Percentiles rank a stretch among this genome's conserved stretches.
Evolutionary conservation across 37 sponge, comb jelly and placozoan species (phyloP).

Genomic region (Chondrilla cf. caribensis): DNA sequence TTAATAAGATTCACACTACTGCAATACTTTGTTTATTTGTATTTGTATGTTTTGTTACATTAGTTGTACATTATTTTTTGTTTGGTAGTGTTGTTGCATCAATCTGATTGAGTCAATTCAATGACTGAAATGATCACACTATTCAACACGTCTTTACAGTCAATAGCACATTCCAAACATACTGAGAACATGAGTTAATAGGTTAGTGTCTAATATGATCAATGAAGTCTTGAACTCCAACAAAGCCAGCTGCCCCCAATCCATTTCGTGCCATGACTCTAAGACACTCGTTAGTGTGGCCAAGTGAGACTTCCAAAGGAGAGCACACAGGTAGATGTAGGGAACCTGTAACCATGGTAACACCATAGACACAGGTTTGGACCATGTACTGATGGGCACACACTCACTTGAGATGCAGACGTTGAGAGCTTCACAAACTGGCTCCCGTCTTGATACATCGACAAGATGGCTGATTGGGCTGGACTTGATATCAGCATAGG

Average conservation of each 20-base stretch:
- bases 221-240: conserved; percentile 70
- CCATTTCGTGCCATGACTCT: conserved; percentile 60
- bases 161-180: too few species aligned
- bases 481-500: conserved; percentile 83
- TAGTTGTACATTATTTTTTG: too few species aligned
- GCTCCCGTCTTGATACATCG: conserved; percentile 77
- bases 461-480: conserved; percentile 87
- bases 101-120: too few species aligned
- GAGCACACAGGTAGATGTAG: conserved; percentile 73
- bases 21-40: too few species aligned
- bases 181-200: neutral
- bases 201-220: conserved; percentile 2
- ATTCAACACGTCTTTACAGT: too few species aligned
- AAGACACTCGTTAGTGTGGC: conserved; percentile 72
- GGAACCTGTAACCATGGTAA: conserved; percentile 48
- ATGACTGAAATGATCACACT: too few species aligned
- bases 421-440: conserved; percentile 82
- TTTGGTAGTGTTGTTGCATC: too few species aligned
- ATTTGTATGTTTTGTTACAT: too few species aligned
- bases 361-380: neutral
- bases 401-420: conserved; percentile 82
- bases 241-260: conserved; percentile 78
- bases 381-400: neutral
- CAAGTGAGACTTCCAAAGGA: conserved; percentile 81
- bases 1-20: too few species aligned